These are phyloP conservation scores for Apamea sordens DNA, from an alignment of 2,888 invertebrate genomes.

Conservation along the genomic window DNA sequence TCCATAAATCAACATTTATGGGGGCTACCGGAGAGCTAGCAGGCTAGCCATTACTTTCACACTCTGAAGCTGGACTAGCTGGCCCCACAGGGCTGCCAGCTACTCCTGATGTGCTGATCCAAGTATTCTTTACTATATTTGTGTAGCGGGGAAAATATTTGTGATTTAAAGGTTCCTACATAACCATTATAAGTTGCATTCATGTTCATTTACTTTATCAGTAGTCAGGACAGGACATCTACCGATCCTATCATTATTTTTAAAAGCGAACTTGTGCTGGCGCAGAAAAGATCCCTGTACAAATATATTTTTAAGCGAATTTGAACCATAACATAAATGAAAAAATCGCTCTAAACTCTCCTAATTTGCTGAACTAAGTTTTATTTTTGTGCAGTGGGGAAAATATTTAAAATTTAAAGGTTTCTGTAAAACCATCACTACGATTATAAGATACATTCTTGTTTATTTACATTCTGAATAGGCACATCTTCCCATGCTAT, in stretches of 20 bases:
- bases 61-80: background rate
- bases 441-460: background rate
- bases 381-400: background rate
- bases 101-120: background rate
- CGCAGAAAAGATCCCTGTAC: background rate
- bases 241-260: conserved; percentile 11
- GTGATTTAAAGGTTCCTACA: background rate
- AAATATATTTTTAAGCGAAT: conserved; percentile 9
- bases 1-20: background rate
- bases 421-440: background rate
- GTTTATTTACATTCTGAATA: conserved; percentile 3
- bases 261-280: conserved; percentile 15
- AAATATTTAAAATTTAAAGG: background rate
- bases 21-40: background rate
- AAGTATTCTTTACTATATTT: background rate
- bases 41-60: background rate
- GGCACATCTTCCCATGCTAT: conserved; percentile 25
- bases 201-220: conserved; percentile 15
- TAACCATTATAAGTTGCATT: background rate
- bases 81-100: no score
- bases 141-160: background rate
- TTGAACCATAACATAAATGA: background rate
- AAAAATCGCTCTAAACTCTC: background rate
- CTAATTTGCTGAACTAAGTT: background rate
- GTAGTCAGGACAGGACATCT: conserved; percentile 7